Evolutionary conservation across 2,113 vertebrate genomes (phyloP).

Genomic region (Dicrurus megarhynchus): DNA sequence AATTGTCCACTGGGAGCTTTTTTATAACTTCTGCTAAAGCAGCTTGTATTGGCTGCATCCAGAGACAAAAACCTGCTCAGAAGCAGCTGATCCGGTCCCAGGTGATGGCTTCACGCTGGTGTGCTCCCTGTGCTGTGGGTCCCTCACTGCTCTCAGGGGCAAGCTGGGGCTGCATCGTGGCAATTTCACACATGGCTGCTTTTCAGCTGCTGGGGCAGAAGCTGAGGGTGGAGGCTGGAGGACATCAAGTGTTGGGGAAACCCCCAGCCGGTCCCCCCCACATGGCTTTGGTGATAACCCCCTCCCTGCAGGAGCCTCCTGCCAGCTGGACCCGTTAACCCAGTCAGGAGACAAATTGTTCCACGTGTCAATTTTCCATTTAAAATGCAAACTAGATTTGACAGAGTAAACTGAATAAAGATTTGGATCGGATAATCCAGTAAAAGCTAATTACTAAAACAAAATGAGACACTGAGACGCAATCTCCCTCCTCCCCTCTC

Average conservation of each 20-base stretch:
- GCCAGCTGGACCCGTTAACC: constrained; percentile 61
- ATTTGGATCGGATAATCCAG: constrained; percentile 83
- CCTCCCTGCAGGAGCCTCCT: not conserved
- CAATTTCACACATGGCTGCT: not conserved
- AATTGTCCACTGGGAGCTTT: not conserved
- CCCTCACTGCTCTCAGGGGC: not conserved
- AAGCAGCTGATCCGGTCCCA: not conserved
- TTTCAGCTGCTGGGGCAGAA: not conserved
- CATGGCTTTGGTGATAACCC: not conserved
- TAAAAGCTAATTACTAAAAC: constrained; percentile 81
- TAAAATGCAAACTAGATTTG: constrained; percentile 85
- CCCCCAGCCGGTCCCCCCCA: fast-evolving
- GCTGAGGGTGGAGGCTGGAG: not conserved
- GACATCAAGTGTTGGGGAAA: not conserved
- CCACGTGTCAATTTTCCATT: constrained; percentile 81
- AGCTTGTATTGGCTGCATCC: fast-evolving
- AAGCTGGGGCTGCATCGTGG: fast-evolving
- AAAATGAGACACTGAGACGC: constrained; percentile 74
- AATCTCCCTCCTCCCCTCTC: constrained; percentile 46
- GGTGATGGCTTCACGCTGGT: fast-evolving
- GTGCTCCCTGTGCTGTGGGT: not conserved
- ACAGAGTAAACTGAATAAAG: constrained; percentile 80
- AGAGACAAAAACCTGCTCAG: not conserved
- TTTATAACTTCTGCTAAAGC: not conserved
- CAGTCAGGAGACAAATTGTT: constrained; percentile 78